Evolutionary conservation across 2,888 invertebrate species (phyloP).

Genomic region (Embidobia sp.): DNA sequence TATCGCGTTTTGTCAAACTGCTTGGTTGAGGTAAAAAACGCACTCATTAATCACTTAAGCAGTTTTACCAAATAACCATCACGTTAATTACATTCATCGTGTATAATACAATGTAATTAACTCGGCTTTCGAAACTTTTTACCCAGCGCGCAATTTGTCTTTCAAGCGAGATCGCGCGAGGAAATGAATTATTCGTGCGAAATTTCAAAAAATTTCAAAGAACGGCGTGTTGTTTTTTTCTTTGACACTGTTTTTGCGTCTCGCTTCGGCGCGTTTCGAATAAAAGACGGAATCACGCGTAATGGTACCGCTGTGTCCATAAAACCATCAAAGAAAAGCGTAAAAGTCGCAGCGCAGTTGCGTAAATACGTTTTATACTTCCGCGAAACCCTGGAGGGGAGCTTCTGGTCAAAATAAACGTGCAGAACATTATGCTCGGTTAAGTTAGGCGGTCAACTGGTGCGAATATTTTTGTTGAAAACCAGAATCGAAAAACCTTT

Average conservation of each 20-base stretch:
- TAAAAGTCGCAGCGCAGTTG: slow-evolving; percentile 43
- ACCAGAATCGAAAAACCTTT: too few relatives aligned
- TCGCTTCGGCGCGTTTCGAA: slow-evolving; percentile 16
- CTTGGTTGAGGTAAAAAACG: too few relatives aligned
- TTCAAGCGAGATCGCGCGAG: too few relatives aligned
- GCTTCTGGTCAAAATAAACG: slow-evolving; percentile 31
- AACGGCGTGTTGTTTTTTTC: slow-evolving; percentile 20
- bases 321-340: slow-evolving; percentile 49
- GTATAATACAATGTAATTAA: too few relatives aligned
- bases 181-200: slow-evolving; percentile 23
- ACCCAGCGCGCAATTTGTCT: too few relatives aligned
- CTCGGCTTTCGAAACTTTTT: too few relatives aligned
- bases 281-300: slow-evolving; percentile 44
- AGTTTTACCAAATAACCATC: too few relatives aligned
- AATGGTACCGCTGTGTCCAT: slow-evolving; percentile 31
- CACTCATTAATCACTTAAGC: too few relatives aligned
- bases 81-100: too few relatives aligned
- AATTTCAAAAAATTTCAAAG: slow-evolving; percentile 25
- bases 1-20: too few relatives aligned
- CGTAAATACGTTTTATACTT: slow-evolving; percentile 49
- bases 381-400: slow-evolving; percentile 3
- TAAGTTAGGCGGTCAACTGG: slow-evolving; percentile 12
- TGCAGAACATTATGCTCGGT: slow-evolving; percentile 11
- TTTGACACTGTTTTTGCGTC: slow-evolving; percentile 22
- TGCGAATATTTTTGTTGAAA: too few relatives aligned